Evolutionary conservation across 2,888 invertebrate genomes (phyloP).

Genomic region (Morinoia aosen): DNA sequence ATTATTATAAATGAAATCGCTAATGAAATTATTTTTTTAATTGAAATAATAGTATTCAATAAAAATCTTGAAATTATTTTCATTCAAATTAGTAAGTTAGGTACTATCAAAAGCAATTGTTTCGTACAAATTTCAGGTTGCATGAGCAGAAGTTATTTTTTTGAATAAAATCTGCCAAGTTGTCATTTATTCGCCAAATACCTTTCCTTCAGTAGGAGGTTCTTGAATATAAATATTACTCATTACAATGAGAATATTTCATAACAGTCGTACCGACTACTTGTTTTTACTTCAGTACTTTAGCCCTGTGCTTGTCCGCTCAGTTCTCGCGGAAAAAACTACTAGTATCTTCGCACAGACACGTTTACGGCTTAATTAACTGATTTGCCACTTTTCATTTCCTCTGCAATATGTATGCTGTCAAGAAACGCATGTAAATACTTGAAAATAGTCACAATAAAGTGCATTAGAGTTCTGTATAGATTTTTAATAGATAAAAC

Average conservation of each 20-base stretch:
- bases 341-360: too few species aligned
- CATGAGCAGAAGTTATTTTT: not conserved
- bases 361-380: too few species aligned
- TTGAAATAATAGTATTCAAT: not conserved
- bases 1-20: not conserved
- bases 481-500: too few species aligned
- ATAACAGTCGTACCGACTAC: too few species aligned
- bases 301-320: too few species aligned
- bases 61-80: not conserved
- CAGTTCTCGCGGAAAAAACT: too few species aligned
- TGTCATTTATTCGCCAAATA: conserved; percentile 71
- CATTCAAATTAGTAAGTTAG: not conserved
- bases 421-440: too few species aligned
- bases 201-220: conserved; percentile 95
- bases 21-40: not conserved
- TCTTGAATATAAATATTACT: conserved; percentile 98
- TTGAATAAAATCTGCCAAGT: not conserved
- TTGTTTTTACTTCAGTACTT: too few species aligned
- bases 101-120: not conserved
- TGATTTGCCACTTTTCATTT: too few species aligned
- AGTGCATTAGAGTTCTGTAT: too few species aligned
- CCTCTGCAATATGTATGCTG: too few species aligned
- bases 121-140: not conserved
- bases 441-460: too few species aligned
- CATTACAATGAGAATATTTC: conserved; percentile 75